phyloP scores from a whole-genome alignment of 2,888 invertebrate genomes.

The Conchocele bisecta region DNA sequence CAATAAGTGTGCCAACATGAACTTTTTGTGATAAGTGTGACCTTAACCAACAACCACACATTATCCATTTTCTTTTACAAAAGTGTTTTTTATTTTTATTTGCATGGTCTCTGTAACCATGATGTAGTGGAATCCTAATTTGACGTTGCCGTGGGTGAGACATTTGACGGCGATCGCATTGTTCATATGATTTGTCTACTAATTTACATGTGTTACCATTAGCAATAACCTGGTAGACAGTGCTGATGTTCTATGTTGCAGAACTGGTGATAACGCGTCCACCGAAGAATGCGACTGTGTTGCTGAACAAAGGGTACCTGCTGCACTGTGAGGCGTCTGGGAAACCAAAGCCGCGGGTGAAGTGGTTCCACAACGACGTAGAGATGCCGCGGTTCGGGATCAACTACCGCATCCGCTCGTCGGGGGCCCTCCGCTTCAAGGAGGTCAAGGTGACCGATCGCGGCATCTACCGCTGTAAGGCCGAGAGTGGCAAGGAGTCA shows the following conservation, averaged over 20 bases:
- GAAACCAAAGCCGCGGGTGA: slow-evolving; percentile 49
- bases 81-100: too few species aligned
- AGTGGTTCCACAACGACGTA: slow-evolving; percentile 69
- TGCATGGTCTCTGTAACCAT: too few species aligned
- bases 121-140: too few species aligned
- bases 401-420: slow-evolving; percentile 64
- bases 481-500: slow-evolving; percentile 59
- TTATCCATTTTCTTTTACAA: too few species aligned
- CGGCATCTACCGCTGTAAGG: slow-evolving; percentile 72
- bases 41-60: too few species aligned
- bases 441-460: slow-evolving; percentile 65
- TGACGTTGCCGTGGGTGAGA: too few species aligned
- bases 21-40: too few species aligned
- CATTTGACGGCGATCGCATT: too few species aligned
- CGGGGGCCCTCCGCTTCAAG: slow-evolving; percentile 69
- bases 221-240: too few species aligned
- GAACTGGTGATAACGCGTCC: slow-evolving; percentile 68
- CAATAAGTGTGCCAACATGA: too few species aligned
- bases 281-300: slow-evolving; percentile 70
- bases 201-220: too few species aligned
- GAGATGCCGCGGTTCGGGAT: slow-evolving; percentile 56
- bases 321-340: slow-evolving; percentile 70
- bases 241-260: slow-evolving; percentile 59
- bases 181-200: too few species aligned
- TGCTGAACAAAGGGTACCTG: slow-evolving; percentile 61